Percentiles rank a stretch among this genome's conserved stretches.
Evolutionary conservation across 1,140 invertebrate genomes (phyloP).

Genomic region (Elysia chlorotica): DNA sequence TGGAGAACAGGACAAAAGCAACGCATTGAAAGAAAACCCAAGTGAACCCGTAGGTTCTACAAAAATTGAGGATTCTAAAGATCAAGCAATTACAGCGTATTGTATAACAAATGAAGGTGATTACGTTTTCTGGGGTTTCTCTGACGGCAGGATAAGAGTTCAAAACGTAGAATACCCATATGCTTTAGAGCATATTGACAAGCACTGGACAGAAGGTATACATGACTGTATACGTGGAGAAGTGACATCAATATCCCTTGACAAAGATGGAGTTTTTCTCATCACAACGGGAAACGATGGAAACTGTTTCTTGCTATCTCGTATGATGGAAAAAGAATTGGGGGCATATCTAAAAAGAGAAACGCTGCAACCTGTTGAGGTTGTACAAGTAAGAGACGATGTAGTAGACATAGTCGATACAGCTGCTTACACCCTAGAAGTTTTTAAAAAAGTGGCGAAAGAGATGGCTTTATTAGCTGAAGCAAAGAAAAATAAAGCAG

Average conservation of each 20-base stretch:
- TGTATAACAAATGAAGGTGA: conserved; percentile 10
- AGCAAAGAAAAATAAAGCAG: conserved; percentile 17
- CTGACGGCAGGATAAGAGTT: conserved; percentile 23
- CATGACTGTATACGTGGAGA: conserved; percentile 19
- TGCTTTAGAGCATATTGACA: conserved; percentile 3
- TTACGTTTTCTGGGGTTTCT: conserved; percentile 18
- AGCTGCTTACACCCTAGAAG: conserved; percentile 11
- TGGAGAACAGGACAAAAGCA: not conserved
- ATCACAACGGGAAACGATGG: conserved; percentile 21
- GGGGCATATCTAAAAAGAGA: no score
- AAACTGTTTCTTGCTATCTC: conserved; percentile 23
- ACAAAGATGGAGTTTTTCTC: conserved; percentile 13
- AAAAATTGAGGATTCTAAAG: conserved; percentile 2
- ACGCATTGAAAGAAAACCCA: not conserved
- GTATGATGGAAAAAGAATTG: no score
- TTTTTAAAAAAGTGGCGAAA: conserved; percentile 12
- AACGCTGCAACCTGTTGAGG: no score
- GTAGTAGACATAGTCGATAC: no score
- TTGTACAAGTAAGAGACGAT: no score
- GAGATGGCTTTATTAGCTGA: conserved; percentile 14
- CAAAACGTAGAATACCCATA: conserved; percentile 1
- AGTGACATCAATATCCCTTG: conserved; percentile 13
- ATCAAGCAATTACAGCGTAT: conserved; percentile 10
- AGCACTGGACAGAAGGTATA: conserved; percentile 6
- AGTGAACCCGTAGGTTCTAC: conserved; percentile 14